A percentile compares a stretch with the other conserved stretches of the same genome.
Conservation (phyloP, 64 coral and sea anemone genomes). For the Hydrozoanthus tunicans region DNA sequence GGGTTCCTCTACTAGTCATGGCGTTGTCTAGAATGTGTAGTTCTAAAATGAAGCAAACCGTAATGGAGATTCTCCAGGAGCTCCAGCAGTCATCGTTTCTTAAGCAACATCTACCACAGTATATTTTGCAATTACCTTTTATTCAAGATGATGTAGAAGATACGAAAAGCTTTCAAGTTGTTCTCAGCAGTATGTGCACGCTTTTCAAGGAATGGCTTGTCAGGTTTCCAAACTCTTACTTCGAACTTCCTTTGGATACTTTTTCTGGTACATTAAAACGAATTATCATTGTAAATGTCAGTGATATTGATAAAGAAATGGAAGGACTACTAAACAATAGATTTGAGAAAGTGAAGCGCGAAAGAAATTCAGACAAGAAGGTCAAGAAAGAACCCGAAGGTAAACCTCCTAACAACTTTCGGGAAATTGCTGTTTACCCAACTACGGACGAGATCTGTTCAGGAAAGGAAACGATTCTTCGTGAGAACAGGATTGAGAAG, state of each 20-base stretch:
- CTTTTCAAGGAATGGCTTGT: conserved; percentile 78
- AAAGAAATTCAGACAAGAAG: conserved; percentile 27
- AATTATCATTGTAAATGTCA: conserved; percentile 40
- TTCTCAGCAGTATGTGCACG: conserved; percentile 53
- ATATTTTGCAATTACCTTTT: conserved; percentile 66
- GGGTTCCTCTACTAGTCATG: conserved; percentile 62
- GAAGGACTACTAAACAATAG: conserved; percentile 58
- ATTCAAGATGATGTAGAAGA: conserved; percentile 70
- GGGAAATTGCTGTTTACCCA: conserved; percentile 32
- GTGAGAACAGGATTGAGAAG: conserved; percentile 39
- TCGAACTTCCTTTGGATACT: conserved; percentile 62
- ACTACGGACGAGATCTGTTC: conserved; percentile 45
- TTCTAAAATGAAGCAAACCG: conserved; percentile 65
- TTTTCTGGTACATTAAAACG: conserved; percentile 61
- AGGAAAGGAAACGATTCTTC: conserved; percentile 24
- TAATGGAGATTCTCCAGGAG: conserved; percentile 65
- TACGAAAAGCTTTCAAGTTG: not conserved
- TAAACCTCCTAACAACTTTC: conserved; percentile 43
- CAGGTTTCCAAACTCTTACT: conserved; percentile 59
- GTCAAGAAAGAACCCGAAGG: not conserved
- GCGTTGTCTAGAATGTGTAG: conserved; percentile 62
- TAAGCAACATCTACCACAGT: conserved; percentile 58
- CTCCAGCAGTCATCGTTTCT: conserved; percentile 61
- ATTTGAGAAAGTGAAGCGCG: conserved; percentile 26
- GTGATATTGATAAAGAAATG: conserved; percentile 56